Conservation (phyloP, 2,113 vertebrate species). For the Strix aluco region DNA sequence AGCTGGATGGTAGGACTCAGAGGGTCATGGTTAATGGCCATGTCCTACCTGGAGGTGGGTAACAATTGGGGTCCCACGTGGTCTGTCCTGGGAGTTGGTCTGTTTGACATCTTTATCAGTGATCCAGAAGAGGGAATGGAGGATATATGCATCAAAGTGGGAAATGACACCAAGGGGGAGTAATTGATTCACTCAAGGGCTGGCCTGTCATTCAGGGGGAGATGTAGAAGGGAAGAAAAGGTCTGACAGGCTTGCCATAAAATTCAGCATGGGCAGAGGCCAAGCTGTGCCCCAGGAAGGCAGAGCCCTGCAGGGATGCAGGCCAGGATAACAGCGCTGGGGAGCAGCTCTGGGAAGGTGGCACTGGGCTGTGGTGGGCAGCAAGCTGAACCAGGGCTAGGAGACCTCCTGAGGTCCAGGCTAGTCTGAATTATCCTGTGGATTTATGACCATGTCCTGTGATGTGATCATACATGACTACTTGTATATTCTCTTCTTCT, state of each 20-base stretch:
- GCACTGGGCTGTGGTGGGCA: fast-evolving
- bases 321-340: fast-evolving
- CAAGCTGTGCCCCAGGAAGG: neutral
- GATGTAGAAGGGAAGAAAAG: neutral
- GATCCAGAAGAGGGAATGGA: neutral
- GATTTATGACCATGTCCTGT: neutral
- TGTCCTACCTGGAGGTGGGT: neutral
- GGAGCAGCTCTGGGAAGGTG: neutral
- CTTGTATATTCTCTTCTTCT: neutral
- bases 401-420: neutral
- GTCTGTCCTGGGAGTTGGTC: neutral
- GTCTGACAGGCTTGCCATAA: fast-evolving
- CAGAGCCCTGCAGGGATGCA: neutral
- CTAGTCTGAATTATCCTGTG: neutral
- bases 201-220: neutral
- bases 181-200: neutral
- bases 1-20: fast-evolving
- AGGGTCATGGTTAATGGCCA: neutral
- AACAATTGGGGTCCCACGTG: fast-evolving
- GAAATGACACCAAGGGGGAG: neutral
- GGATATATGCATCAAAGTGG: fast-evolving
- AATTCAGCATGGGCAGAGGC: neutral
- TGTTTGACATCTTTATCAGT: neutral
- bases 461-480: neutral
- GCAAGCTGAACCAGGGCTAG: fast-evolving